These are phyloP conservation scores for Leptopilina myrica DNA, from an alignment of 2,888 invertebrate species.

Conservation along the genomic window DNA sequence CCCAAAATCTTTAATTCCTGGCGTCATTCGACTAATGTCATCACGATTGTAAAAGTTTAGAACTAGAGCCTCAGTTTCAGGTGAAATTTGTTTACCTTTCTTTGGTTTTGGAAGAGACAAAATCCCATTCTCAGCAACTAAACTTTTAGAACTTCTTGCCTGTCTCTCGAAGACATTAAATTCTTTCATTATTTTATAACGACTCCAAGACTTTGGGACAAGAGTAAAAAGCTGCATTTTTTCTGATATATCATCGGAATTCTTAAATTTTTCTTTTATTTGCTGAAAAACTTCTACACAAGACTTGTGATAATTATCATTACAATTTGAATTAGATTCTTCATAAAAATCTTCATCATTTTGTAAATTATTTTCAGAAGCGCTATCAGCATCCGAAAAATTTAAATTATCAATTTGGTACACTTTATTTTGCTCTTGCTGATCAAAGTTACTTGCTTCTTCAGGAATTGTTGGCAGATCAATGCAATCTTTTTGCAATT, in stretches of 20 bases:
- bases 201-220: slow-evolving; percentile 17
- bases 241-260: background rate
- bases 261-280: slow-evolving; percentile 21
- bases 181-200: background rate
- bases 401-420: no score
- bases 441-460: no score
- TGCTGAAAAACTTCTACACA: no score
- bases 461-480: no score
- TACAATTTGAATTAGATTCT: no score
- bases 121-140: background rate
- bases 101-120: background rate
- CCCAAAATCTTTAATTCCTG: slow-evolving; percentile 3
- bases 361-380: no score
- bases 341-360: no score
- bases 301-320: no score
- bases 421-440: no score
- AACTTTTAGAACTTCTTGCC: background rate
- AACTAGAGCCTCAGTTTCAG: background rate
- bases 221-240: slow-evolving; percentile 22
- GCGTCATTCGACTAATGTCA: background rate
- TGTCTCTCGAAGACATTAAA: background rate
- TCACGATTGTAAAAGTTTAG: background rate
- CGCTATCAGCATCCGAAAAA: no score
- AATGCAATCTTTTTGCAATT: no score
- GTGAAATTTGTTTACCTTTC: background rate